Percentiles rank a stretch among this genome's conserved stretches.
Evolutionary conservation across 1,140 invertebrate genomes (phyloP).

Genomic region (Lordiphosa collinella): DNA sequence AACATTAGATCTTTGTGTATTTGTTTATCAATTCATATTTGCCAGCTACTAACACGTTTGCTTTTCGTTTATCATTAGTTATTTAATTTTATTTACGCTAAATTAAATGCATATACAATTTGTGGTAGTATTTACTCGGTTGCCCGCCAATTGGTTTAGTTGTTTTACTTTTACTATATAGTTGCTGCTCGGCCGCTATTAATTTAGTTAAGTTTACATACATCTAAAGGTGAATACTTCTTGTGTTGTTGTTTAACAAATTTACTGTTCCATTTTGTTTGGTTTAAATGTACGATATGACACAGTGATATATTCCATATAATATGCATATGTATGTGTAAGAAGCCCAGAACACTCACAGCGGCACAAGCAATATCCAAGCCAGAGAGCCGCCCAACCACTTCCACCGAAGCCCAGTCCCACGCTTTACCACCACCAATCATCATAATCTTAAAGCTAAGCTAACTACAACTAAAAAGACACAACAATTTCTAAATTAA

Average conservation of each 20-base stretch:
- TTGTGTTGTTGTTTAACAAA: conserved; percentile 39
- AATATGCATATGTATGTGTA: conserved; percentile 42
- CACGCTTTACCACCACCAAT: conserved; percentile 12
- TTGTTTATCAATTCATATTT: conserved; percentile 61
- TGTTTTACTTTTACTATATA: conserved; percentile 29
- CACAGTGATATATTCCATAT: conserved; percentile 74
- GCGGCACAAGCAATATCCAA: conserved; percentile 20
- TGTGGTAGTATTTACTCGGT: conserved; percentile 46
- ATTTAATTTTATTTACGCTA: conserved; percentile 50
- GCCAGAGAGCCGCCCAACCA: conserved; percentile 15
- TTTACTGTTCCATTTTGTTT: conserved; percentile 46
- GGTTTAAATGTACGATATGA: conserved; percentile 77
- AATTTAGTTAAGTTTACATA: conserved; percentile 54
- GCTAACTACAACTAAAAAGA: conserved; percentile 67
- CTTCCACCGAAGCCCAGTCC: not conserved
- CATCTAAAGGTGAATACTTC: conserved; percentile 47
- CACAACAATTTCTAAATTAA: conserved; percentile 67
- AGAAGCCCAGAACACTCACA: conserved; percentile 30
- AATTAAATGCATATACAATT: conserved; percentile 76
- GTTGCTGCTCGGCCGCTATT: conserved; percentile 65
- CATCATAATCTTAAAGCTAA: conserved; percentile 50
- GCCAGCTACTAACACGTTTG: conserved; percentile 3
- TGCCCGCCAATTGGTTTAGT: conserved; percentile 50
- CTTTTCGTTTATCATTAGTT: conserved; percentile 23
- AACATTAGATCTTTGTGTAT: conserved; percentile 46